These are phyloP conservation scores for Nematostella vectensis DNA, from an alignment of 92 coral and sea anemone genomes.

Conservation along the genomic window DNA sequence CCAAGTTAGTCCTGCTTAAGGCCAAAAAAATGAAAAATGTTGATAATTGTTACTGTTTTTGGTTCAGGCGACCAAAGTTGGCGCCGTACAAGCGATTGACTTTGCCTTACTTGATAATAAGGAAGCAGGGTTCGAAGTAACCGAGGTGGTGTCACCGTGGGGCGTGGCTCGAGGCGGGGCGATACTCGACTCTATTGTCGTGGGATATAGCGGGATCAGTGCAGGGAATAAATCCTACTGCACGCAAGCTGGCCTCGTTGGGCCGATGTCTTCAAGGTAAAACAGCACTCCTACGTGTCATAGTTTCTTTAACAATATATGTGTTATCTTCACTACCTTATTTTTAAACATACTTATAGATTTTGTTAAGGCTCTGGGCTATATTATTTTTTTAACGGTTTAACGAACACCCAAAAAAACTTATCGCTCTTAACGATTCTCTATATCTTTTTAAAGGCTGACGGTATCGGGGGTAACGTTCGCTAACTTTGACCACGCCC, in stretches of 20 bases:
- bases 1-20: no score
- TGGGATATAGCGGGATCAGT: slow-evolving; percentile 66
- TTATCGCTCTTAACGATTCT: no score
- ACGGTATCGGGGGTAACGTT: slow-evolving; percentile 65
- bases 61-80: slow-evolving; percentile 58
- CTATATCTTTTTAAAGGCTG: slow-evolving; percentile 17
- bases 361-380: no score
- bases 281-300: no score
- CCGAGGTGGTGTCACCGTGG: slow-evolving; percentile 63
- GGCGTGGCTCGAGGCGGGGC: slow-evolving; percentile 42
- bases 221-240: slow-evolving; percentile 41
- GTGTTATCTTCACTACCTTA: no score
- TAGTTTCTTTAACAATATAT: no score
- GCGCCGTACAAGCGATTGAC: slow-evolving; percentile 70
- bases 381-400: no score
- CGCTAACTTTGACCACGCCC: slow-evolving; percentile 55
- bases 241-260: slow-evolving; percentile 64
- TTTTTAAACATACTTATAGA: no score
- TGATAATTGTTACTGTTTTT: no score
- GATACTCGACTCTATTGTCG: slow-evolving; percentile 65
- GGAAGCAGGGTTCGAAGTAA: slow-evolving; percentile 77
- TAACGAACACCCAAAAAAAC: no score
- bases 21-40: no score
- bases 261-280: slow-evolving; percentile 46
- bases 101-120: slow-evolving; percentile 66